Evolutionary conservation across 2,113 vertebrate genomes (phyloP).

Genomic region (Neoarius graeffei): DNA sequence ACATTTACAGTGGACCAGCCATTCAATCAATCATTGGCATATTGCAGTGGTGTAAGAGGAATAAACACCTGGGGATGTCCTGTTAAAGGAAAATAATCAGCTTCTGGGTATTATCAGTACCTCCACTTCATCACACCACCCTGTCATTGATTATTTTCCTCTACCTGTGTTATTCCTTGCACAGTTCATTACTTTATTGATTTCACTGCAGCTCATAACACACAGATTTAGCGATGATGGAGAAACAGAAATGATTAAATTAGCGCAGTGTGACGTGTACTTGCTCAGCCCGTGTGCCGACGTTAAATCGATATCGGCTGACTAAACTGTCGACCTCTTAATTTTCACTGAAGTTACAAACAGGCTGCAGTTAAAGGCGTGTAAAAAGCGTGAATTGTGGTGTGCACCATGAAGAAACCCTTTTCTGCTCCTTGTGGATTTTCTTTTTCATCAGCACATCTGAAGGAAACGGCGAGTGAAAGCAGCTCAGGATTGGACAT

Average conservation of each 20-base stretch:
- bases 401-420: background rate
- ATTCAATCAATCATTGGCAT: background rate
- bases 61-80: background rate
- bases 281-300: background rate
- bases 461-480: background rate
- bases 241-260: background rate
- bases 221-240: background rate
- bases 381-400: background rate
- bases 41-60: background rate
- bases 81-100: background rate
- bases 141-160: background rate
- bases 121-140: background rate
- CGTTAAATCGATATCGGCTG: background rate
- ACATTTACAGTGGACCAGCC: background rate
- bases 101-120: background rate
- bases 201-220: background rate
- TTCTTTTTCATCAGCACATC: conserved; percentile 27
- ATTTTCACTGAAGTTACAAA: background rate
- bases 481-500: background rate
- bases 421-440: conserved; percentile 13
- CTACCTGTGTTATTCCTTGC: background rate
- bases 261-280: background rate
- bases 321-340: background rate
- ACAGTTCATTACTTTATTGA: background rate
- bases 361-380: background rate